These are phyloP conservation scores for Sinella curviseta DNA, from an alignment of 1,140 invertebrate genomes.

Conservation along the genomic window DNA sequence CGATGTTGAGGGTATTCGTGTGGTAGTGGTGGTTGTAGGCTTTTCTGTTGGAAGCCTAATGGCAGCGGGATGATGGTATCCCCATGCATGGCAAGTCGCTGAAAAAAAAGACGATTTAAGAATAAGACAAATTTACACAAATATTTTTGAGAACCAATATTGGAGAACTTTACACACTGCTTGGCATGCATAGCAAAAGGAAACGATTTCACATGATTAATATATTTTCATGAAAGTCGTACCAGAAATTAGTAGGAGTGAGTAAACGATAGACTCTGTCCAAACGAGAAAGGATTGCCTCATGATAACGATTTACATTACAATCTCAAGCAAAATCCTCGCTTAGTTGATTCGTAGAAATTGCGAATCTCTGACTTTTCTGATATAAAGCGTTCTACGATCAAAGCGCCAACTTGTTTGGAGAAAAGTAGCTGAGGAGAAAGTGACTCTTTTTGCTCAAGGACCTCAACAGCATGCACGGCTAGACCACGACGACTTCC, in stretches of 20 bases:
- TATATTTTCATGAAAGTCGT: background rate
- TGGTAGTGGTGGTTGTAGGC: background rate
- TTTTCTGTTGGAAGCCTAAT: background rate
- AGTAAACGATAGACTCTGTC: background rate
- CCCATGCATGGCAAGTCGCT: background rate
- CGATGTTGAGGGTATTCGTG: background rate
- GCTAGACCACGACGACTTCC: no score
- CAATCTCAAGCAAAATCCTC: background rate
- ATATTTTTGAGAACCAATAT: background rate
- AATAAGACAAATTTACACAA: background rate
- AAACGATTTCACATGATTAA: no score
- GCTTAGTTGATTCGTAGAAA: no score
- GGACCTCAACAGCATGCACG: background rate
- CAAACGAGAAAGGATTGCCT: background rate
- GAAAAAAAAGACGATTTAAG: background rate
- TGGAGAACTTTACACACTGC: background rate
- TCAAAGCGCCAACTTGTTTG: no score
- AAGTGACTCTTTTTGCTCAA: background rate
- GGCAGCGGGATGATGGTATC: conserved; percentile 6
- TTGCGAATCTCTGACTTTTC: no score
- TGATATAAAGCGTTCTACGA: no score
- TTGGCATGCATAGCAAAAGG: no score
- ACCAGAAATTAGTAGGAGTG: background rate
- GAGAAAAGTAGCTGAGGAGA: background rate
- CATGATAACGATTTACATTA: conserved; percentile 4